Evolutionary conservation across 2,888 invertebrate species (phyloP), one percentile per base, ranked within the genome.

Genomic region (Byasa hedistus): DNA sequence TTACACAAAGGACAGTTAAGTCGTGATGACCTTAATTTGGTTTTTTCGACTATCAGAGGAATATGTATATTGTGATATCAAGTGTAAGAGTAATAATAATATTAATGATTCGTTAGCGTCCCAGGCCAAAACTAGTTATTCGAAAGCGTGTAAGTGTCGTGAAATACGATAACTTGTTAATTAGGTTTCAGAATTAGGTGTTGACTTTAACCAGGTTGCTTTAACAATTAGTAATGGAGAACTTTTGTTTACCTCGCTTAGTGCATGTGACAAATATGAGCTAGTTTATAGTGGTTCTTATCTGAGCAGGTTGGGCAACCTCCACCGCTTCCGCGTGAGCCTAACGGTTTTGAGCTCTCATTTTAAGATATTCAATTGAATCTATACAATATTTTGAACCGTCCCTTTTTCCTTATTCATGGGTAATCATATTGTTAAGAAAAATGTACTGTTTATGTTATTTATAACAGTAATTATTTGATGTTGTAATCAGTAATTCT

Each of bases 11-110:
- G 84, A 88, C 85, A 81, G 78, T 78, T 81, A 79, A 77, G 78
- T 75, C 76, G 78, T 74, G 76, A 75, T 78, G 76, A 80, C 80
- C 79, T 78, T 76, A 75, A 75, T 72, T 71, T 79, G 80, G 82
- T 80, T 81, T 78, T 80, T 76, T 75, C 72, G 76, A 77, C 78
- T 76, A 75, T 65, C 67, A 71, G 73, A 76, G 76, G 80, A 70
- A 81, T 78, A 80, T 82, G 84, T 84, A 82, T 85, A 81, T 86
- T 91, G 91, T 91, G 91, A 91, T 91, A 91, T 87, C 81, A 79
- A 85, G 79, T 87, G 83, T 87, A 74, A 64, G 62, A 76, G 79
- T 81, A 84, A 80, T 54, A 24, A 22, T 54, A 54, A 54, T 23
- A 27, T 82, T 84, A 85, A 84, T 80, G 79, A 81, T 78, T 80